Evolutionary conservation across 2,888 invertebrate genomes (phyloP), one percentile per base, ranked within the genome.

Genomic region (Tetragonisca angustula): DNA sequence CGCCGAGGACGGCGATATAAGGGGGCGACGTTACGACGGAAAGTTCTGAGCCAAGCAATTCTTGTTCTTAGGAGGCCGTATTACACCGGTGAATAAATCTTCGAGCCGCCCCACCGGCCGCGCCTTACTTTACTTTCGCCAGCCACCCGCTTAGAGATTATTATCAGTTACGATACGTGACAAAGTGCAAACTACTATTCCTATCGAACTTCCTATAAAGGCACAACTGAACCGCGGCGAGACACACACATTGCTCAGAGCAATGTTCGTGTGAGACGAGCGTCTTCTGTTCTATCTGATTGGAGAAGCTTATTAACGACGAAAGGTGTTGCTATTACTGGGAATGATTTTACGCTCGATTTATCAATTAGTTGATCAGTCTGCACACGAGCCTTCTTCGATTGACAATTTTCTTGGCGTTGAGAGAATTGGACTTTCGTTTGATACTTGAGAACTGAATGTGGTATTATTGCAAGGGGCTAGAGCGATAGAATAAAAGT

Each of bases 31-130:
- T 83, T 84, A 83, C n/a, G 70, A 49, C 68, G 52, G 71, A 88
- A 89, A 87, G 71, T 85, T 83, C 87, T 89, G 77, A 80, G 82
- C 83, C 77, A 81, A 85, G 84, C 85, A 90, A 87, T 90, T 90
- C n/a, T 86, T 76, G 79, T 75, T 87, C 85, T 84, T 75, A 70
- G 68, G 71, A 76, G 71, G 68, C 84, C 67, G 83, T 82, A 80
- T 89, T 78, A 81, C 67, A 70, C 67, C 36, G 71, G 43, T 69
- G 82, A 81, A 81, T 88, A 86, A 77, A 85, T 84, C 84, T 83
- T 9, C 15, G 65, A 70, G 43, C 11, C 32, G 3, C 9, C 43
- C 11, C 4, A 27, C 17, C 65, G 78, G 71, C 76, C 32, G 61
- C 76, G 64, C 69, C 61, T 19, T 64, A 69, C 72, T 69, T 65